Evolutionary conservation across 2,797 vertebrate genomes (phyloP).

Genomic region (Phyllotis vaccarum): DNA sequence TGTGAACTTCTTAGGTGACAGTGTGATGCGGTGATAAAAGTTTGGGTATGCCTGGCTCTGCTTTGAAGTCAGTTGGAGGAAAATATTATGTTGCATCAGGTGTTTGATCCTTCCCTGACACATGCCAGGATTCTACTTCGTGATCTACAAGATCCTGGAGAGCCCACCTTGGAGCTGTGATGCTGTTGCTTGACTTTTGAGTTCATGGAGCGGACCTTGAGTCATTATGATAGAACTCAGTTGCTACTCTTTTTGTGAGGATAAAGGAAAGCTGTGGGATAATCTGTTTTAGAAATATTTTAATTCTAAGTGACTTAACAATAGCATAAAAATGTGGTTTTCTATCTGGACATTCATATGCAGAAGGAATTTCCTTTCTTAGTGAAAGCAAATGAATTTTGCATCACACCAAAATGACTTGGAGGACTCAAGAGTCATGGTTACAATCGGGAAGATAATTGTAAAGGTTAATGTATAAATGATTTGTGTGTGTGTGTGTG

Average conservation of each 20-base stretch:
- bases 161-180: neutral
- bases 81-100: neutral
- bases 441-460: neutral
- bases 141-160: neutral
- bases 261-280: neutral
- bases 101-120: neutral
- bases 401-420: conserved; percentile 5
- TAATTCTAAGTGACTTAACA: conserved; percentile 49
- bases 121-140: neutral
- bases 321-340: conserved; percentile 27
- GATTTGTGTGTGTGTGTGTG: conserved; percentile 4
- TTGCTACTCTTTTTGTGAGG: neutral
- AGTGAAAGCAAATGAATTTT: conserved; percentile 1
- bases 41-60: neutral
- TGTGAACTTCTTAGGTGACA: neutral
- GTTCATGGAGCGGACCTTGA: neutral
- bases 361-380: conserved; percentile 46
- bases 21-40: neutral
- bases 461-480: conserved; percentile 17
- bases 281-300: conserved; percentile 56
- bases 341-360: neutral
- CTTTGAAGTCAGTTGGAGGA: conserved; percentile 19
- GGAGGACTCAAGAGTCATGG: neutral
- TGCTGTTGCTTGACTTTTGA: conserved; percentile 8
- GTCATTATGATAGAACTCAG: conserved; percentile 3